A percentile compares a stretch with the other conserved stretches of the same genome.
Conservation (phyloP, 53 echinoderm and acorn worm genomes). For the Henricia sp. region DNA sequence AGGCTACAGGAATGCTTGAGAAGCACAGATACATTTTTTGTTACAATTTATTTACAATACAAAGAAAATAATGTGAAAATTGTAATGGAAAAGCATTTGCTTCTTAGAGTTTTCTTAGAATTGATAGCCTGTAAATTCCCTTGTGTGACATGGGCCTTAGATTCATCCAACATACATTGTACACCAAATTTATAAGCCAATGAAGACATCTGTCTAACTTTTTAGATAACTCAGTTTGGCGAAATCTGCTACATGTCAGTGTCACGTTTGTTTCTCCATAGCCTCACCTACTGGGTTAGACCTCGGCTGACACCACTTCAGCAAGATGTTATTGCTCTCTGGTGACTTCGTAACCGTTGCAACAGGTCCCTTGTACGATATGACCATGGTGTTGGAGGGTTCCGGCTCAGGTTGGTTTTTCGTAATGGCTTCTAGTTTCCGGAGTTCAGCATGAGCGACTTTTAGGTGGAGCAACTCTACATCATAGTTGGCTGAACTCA, state of each 20-base stretch:
- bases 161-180: neutral
- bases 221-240: neutral
- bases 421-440: conserved; percentile 66
- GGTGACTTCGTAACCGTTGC: conserved; percentile 48
- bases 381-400: conserved; percentile 53
- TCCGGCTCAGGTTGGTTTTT: conserved; percentile 44
- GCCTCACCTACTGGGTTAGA: conserved; percentile 71
- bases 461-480: conserved; percentile 86
- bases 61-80: too few relatives aligned
- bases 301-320: conserved; percentile 95
- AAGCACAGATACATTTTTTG: too few relatives aligned
- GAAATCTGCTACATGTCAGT: too few relatives aligned
- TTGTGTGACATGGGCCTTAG: neutral
- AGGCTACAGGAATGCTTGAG: too few relatives aligned
- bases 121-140: too few relatives aligned
- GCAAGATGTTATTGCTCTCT: conserved; percentile 68
- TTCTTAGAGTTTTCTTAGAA: neutral
- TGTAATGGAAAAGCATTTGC: too few relatives aligned
- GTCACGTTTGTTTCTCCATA: too few relatives aligned
- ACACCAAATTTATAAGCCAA: too few relatives aligned
- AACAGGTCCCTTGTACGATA: conserved; percentile 46
- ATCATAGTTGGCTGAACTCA: conserved; percentile 96
- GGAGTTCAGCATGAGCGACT: conserved; percentile 76
- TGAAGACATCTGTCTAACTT: neutral
- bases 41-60: too few relatives aligned